A percentile compares a stretch with the other conserved stretches of the same genome.
Evolutionary conservation across 2,888 invertebrate genomes (phyloP).

Genomic region (Leptopilina drosophilae): DNA sequence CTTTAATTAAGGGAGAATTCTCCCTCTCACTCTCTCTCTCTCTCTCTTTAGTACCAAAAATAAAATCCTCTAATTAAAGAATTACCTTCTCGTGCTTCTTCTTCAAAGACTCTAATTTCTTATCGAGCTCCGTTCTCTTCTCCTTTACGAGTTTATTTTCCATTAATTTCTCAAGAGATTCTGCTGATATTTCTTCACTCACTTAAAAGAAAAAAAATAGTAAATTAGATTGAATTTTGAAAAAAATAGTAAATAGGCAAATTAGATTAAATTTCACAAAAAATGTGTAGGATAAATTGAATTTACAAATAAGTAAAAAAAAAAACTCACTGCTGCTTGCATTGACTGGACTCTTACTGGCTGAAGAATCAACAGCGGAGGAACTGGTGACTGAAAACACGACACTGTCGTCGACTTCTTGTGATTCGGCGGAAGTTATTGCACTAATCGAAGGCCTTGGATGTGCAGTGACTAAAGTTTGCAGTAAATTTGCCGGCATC

Average conservation of each 20-base stretch:
- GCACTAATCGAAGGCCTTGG: slow-evolving; percentile 70
- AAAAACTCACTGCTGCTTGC: slow-evolving; percentile 66
- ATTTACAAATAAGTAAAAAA: background rate
- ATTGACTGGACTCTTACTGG: slow-evolving; percentile 69
- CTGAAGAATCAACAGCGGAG: slow-evolving; percentile 61
- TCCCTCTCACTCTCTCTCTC: background rate
- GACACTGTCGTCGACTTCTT: slow-evolving; percentile 69
- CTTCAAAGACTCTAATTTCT: slow-evolving; percentile 89
- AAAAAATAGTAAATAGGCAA: background rate
- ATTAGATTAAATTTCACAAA: background rate
- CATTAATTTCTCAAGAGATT: slow-evolving; percentile 87
- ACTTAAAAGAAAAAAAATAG: slow-evolving; percentile 53
- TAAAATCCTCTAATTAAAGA: background rate
- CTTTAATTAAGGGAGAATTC: too few species aligned
- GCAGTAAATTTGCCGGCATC: slow-evolving; percentile 61
- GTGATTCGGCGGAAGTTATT: slow-evolving; percentile 66
- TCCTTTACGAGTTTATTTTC: slow-evolving; percentile 90
- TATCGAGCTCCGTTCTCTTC: slow-evolving; percentile 89
- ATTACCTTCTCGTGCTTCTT: slow-evolving; percentile 87
- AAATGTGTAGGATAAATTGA: too few species aligned
- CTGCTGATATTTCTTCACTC: slow-evolving; percentile 82
- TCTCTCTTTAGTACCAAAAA: slow-evolving; percentile 4
- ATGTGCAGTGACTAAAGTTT: slow-evolving; percentile 65
- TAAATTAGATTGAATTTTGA: slow-evolving; percentile 43
- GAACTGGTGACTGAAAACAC: slow-evolving; percentile 58